These are phyloP conservation scores for Parnassius apollo DNA, from an alignment of 2,888 invertebrate genomes.

Conservation along the genomic window DNA sequence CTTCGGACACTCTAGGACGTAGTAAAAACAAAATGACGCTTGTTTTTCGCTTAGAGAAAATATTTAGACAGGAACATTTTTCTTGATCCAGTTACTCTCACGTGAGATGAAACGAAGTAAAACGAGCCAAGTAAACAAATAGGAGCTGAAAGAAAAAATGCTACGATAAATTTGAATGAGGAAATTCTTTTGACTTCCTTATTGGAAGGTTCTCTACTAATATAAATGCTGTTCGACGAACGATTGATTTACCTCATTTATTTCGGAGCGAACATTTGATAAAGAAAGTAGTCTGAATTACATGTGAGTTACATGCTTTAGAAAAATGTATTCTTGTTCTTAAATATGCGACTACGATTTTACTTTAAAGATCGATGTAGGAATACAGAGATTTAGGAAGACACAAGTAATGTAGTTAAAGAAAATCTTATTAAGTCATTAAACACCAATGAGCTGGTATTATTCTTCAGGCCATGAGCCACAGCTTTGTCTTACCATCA, in stretches of 20 bases:
- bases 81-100: slow-evolving; percentile 24
- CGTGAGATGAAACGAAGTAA: slow-evolving; percentile 27
- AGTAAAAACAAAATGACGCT: slow-evolving; percentile 23
- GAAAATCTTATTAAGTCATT: no score
- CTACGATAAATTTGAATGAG: slow-evolving; percentile 26
- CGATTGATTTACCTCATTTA: slow-evolving; percentile 26
- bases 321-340: no score
- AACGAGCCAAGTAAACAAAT: slow-evolving; percentile 26
- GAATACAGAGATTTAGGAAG: no score
- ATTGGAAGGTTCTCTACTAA: slow-evolving; percentile 23
- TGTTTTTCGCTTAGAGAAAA: slow-evolving; percentile 21
- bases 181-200: slow-evolving; percentile 20
- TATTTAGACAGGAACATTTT: slow-evolving; percentile 23
- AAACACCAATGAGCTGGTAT: no score
- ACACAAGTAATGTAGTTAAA: no score
- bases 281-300: background rate
- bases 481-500: no score
- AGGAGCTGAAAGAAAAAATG: slow-evolving; percentile 20
- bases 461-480: no score
- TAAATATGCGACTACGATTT: no score
- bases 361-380: no score
- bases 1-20: slow-evolving; percentile 17
- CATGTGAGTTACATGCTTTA: no score
- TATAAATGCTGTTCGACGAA: slow-evolving; percentile 20
- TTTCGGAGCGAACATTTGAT: slow-evolving; percentile 14